These are phyloP conservation scores for Liparis tanakae DNA, from an alignment of 2,797 vertebrate genomes.

Conservation along the genomic window DNA sequence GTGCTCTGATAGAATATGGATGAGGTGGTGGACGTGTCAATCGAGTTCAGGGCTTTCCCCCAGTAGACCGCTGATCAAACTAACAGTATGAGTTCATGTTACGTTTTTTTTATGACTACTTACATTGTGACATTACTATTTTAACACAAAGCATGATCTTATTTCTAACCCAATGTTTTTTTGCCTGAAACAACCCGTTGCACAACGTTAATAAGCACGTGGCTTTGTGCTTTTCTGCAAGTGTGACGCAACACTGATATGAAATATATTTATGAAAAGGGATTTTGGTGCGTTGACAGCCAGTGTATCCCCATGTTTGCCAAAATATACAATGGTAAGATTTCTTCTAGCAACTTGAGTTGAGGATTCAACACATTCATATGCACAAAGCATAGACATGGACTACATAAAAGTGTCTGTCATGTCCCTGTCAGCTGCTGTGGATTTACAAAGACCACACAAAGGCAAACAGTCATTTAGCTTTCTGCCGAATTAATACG, in stretches of 20 bases:
- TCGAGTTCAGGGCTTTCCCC: too few relatives aligned
- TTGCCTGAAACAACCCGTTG: neutral
- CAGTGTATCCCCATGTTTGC: neutral
- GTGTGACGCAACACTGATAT: neutral
- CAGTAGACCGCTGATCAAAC: neutral
- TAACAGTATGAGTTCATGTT: neutral
- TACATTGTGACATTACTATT: neutral
- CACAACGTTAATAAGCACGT: neutral
- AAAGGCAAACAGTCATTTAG: constrained; percentile 37
- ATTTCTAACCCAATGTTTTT: neutral
- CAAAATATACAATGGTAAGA: neutral
- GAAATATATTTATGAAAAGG: neutral
- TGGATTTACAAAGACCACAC: constrained; percentile 34
- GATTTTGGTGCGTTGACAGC: neutral
- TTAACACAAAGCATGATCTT: neutral
- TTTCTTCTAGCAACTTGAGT: neutral
- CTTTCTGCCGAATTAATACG: constrained; percentile 36
- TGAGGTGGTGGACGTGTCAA: too few relatives aligned
- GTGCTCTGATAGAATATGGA: too few relatives aligned
- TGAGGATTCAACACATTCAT: constrained; percentile 8
- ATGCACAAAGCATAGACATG: neutral
- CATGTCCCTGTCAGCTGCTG: constrained; percentile 26
- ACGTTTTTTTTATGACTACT: neutral
- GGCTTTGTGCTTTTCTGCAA: neutral
- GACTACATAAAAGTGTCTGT: constrained; percentile 23